phyloP scores from a whole-genome alignment of 2,113 vertebrate genomes.

The Pungitius pungitius region DNA sequence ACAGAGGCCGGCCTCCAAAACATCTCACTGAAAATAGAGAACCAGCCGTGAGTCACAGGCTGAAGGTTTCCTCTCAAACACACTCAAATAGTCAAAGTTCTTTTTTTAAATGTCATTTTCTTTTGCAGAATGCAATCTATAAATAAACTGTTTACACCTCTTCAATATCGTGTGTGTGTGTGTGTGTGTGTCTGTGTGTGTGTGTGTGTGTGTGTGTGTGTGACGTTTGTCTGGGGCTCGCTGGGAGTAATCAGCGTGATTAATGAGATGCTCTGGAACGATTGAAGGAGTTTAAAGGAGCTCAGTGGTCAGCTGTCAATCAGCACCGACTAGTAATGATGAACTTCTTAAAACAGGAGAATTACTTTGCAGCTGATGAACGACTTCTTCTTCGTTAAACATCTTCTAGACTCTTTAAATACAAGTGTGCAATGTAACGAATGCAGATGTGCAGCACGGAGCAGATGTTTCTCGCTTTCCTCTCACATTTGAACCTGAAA shows the following conservation, averaged over 20 bases:
- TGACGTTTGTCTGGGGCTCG: not conserved
- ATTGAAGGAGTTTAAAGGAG: conserved; percentile 15
- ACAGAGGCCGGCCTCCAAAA: conserved; percentile 27
- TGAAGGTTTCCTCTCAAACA: too few species aligned
- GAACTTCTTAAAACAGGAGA: not conserved
- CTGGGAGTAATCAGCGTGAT: not conserved
- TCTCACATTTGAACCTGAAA: not conserved
- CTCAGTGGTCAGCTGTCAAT: not conserved
- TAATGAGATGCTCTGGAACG: not conserved
- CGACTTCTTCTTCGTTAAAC: too few species aligned
- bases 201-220: too few species aligned
- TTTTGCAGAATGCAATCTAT: too few species aligned
- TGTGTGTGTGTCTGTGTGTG: too few species aligned
- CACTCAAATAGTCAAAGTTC: too few species aligned
- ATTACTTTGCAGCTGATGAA: not conserved
- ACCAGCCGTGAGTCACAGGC: too few species aligned
- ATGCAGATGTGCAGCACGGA: not conserved
- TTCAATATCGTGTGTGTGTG: too few species aligned
- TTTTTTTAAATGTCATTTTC: too few species aligned
- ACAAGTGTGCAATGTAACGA: not conserved
- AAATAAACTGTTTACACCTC: too few species aligned
- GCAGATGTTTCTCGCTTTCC: not conserved
- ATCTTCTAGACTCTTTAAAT: not conserved
- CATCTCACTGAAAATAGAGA: not conserved
- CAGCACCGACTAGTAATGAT: not conserved